Evolutionary conservation across 2,113 vertebrate genomes (phyloP), one percentile per base, ranked within the genome.

Genomic region (Tupaia tana): DNA sequence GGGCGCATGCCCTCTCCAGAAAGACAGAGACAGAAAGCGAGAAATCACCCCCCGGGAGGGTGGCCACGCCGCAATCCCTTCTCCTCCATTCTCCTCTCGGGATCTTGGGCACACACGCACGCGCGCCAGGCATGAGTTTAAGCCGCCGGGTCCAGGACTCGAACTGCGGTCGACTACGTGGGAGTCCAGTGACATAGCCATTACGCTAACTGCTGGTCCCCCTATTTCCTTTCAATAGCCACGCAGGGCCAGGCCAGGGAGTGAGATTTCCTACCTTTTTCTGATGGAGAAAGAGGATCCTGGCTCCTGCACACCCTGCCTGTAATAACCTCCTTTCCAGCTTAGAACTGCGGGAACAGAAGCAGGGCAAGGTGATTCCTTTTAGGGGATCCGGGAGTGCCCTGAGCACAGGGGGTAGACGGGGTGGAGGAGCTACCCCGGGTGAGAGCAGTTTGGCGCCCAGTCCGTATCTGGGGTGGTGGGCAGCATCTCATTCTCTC

Each of bases 401-500:
- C 27, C 67, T 52, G 54, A 74, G 24, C 59, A 31, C 19, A 19
- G 11, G 18, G 61, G 67, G 31, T 71, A 3, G n/a, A 29, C 5
- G 24, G 34, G 70, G 14, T 7, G 24, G 31, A 22, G 31, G 9
- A 0, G 0, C 27, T 34, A 9, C 22, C 20, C 15, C 2, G 52
- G 52, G 15, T 19, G 61, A 73, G 43, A 67, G 80, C 8, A 31
- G 11, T 54, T n/a, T 79, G 43, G 78, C 29, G 19, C n/a, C 70
- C 10, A 3, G 0, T 56, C 66, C 14, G 18, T 59, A 11, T 59
- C 54, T n/a, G 70, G 74, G 64, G 70, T n/a, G 13, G 31, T 58
- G 56, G 9, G 52, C 83, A 82, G n/a, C 52, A 27, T 64, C 89
- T 89, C 2, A 88, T 86, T 81, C 56, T 90, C 56, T 79, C 58